Evolutionary conservation across 2,888 invertebrate genomes (phyloP).

Genomic region (Phortica magna): DNA sequence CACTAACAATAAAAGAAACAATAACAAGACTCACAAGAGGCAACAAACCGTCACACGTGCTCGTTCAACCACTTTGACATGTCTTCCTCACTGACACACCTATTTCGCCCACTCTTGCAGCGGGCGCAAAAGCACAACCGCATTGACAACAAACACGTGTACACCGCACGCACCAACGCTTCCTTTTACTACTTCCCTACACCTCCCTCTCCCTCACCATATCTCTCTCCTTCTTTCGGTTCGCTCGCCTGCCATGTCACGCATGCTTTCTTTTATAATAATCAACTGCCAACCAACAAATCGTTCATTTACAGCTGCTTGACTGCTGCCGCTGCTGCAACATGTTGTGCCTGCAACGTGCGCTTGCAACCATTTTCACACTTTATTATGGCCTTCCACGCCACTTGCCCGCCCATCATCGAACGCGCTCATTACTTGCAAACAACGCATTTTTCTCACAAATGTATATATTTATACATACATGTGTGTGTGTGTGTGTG

Average conservation of each 20-base stretch:
- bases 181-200: too few relatives aligned
- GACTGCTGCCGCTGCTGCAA: not conserved
- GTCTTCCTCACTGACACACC: not conserved
- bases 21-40: too few relatives aligned
- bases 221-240: too few relatives aligned
- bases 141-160: too few relatives aligned
- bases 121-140: not conserved
- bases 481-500: not conserved
- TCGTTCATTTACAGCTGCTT: not conserved
- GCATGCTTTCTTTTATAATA: not conserved
- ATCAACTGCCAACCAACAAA: not conserved
- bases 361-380: not conserved
- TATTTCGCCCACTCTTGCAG: not conserved
- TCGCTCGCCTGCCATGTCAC: too few relatives aligned
- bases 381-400: not conserved
- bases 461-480: slow-evolving; percentile 1
- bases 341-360: not conserved
- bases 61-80: too few relatives aligned
- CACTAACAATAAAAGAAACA: too few relatives aligned
- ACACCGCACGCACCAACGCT: too few relatives aligned
- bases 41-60: too few relatives aligned
- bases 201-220: too few relatives aligned
- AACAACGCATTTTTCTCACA: not conserved
- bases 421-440: not conserved
- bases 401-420: not conserved